Conservation (phyloP, 1,140 invertebrate genomes). For the Mesaphorura yosii region DNA sequence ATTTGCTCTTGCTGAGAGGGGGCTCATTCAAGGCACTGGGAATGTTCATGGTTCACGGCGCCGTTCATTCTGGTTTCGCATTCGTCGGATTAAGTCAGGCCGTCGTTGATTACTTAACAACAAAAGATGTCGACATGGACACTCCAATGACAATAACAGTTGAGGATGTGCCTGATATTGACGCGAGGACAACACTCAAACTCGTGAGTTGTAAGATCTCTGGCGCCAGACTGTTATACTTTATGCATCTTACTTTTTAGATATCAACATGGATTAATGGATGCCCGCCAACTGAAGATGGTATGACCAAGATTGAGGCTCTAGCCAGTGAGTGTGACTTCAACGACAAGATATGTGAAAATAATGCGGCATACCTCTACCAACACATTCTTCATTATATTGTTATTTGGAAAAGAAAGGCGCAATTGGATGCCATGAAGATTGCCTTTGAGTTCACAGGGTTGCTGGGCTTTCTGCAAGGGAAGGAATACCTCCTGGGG, state of each 20-base stretch:
- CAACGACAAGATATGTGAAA: neutral
- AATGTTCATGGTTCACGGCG: conserved; percentile 2
- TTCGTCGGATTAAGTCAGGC: conserved; percentile 1
- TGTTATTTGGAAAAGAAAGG: neutral
- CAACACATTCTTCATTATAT: neutral
- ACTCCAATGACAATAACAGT: neutral
- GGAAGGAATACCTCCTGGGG: neutral
- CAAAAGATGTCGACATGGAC: neutral
- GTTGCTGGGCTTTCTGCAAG: neutral
- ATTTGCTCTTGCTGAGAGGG: neutral
- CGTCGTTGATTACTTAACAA: neutral
- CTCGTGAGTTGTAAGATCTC: neutral
- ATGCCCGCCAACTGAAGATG: neutral
- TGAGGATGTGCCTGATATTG: neutral
- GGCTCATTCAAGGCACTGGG: neutral
- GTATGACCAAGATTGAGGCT: neutral
- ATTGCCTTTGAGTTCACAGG: neutral
- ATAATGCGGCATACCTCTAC: neutral
- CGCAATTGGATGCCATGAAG: neutral
- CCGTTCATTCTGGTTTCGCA: neutral
- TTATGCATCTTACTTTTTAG: neutral
- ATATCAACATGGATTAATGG: neutral
- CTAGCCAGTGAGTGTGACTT: neutral
- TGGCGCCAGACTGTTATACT: neutral
- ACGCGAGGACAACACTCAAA: neutral